Base-by-base conservation (phyloP, 2,797 vertebrate species). In the Phalloptychus januarius region DNA sequence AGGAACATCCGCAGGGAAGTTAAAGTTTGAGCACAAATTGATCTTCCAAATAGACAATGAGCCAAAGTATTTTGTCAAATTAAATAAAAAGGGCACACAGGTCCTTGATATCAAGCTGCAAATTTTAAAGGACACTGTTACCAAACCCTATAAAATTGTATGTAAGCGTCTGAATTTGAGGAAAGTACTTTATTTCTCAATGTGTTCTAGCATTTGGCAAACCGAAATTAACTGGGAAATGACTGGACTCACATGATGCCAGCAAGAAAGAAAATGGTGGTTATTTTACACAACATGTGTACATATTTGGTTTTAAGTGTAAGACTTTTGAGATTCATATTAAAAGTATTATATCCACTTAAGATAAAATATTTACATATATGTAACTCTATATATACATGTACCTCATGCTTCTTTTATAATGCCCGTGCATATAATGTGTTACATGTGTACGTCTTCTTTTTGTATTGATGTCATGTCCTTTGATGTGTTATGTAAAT, bases 401-500 rank as follows among this genome's bases (percentile, higher is more conserved):
- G 92, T 94, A 93, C 86, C 91, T 93, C 90, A 91, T 85, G 83
- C 71, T 74, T 84, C 85, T 91, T 79, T 84, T 76, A 79, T 82
- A 82, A 70, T 91, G 79, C 85, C 84, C 90, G 80, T 88, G 82
- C 93, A 87, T 86, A 87, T 84, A 91, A 88, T 84, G 85, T 82
- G 76, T 76, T 86, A 82, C 79, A 81, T 87, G 78, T 92, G 79
- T 92, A 91, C 78, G 74, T 63, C 88, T 85, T 74, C 78, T 92
- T 81, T 94, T 87, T 93, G 89, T 93, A 90, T 91, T 84, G 82
- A 82, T 71, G 50, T 74, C 84, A 74, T 61, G 48, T 88, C 86
- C 74, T 90, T 91, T 82, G 76, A 90, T 83, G 67, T 89, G 82
- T 87, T 87, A 74, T 94, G 93, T 95, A 93, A 94, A 94, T 94